These are phyloP conservation scores for Metaphire vulgaris DNA, from an alignment of 1,140 invertebrate genomes.

Conservation along the genomic window DNA sequence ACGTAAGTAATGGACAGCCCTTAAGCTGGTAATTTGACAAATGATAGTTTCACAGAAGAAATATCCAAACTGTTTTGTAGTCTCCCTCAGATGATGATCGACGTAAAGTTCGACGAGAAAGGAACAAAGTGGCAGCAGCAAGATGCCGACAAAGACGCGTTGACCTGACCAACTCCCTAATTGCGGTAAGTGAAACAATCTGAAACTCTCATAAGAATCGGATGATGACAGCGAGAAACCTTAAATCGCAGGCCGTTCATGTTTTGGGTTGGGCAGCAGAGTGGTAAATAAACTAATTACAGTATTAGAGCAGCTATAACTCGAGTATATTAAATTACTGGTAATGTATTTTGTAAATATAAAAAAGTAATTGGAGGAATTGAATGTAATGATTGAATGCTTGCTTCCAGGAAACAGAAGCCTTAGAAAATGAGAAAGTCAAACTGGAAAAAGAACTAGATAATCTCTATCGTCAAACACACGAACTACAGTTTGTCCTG, in stretches of 20 bases:
- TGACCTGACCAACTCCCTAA: constrained; percentile 84
- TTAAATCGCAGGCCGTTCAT: no score
- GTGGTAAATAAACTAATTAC: neutral
- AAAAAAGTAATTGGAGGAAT: no score
- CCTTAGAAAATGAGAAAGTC: constrained; percentile 74
- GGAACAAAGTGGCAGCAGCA: constrained; percentile 93
- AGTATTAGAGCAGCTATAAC: neutral
- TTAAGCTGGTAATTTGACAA: no score
- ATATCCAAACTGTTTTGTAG: no score
- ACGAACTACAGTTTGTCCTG: constrained; percentile 72
- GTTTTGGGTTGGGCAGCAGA: no score
- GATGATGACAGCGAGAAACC: no score
- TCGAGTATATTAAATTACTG: no score
- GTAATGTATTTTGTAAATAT: no score
- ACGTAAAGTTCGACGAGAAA: constrained; percentile 72
- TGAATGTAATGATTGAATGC: no score
- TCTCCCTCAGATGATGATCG: constrained; percentile 74
- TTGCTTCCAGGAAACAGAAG: constrained; percentile 69
- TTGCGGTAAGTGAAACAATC: constrained; percentile 58
- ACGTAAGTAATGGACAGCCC: no score
- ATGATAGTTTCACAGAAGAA: no score
- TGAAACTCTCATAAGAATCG: constrained; percentile 14
- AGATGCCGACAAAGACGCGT: constrained; percentile 87
- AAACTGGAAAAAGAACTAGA: constrained; percentile 73
- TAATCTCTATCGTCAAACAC: constrained; percentile 65